phyloP scores from a whole-genome alignment of 2,797 vertebrate species.

The Pangasius larnaudii region DNA sequence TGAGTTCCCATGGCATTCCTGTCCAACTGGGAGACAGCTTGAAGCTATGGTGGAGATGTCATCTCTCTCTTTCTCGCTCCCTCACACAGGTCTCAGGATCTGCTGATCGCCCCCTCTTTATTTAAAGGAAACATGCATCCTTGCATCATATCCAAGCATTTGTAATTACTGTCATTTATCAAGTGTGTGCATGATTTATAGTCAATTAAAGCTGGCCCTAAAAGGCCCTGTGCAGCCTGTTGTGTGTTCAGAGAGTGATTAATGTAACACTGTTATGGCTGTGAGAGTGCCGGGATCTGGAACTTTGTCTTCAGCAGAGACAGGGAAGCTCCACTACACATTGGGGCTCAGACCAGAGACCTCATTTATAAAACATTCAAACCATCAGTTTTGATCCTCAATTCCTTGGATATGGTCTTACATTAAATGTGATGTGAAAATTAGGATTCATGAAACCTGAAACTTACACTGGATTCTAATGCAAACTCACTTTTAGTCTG shows the following conservation, averaged over 20 bases:
- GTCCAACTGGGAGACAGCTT: slow-evolving; percentile 31
- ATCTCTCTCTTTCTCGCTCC: background rate
- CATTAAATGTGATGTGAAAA: background rate
- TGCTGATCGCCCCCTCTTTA: slow-evolving; percentile 37
- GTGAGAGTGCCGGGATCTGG: slow-evolving; percentile 70
- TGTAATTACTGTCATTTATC: slow-evolving; percentile 95
- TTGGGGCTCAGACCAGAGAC: background rate
- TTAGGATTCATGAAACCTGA: background rate
- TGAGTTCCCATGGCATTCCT: background rate
- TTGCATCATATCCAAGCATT: slow-evolving; percentile 69
- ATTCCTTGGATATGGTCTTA: background rate
- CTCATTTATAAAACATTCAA: background rate
- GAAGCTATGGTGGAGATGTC: slow-evolving; percentile 15
- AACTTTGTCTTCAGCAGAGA: slow-evolving; percentile 53
- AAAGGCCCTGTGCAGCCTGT: slow-evolving; percentile 75
- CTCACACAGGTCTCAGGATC: slow-evolving; percentile 24
- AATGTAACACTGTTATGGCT: slow-evolving; percentile 76
- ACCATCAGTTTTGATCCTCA: background rate
- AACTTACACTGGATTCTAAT: background rate
- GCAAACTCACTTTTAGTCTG: background rate
- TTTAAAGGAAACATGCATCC: slow-evolving; percentile 50
- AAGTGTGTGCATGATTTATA: slow-evolving; percentile 89
- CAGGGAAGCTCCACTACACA: slow-evolving; percentile 24
- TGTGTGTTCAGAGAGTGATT: slow-evolving; percentile 76
- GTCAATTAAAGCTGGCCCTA: slow-evolving; percentile 87